phyloP scores from a whole-genome alignment of 2,888 invertebrate species.

The Gandaritis pyraliata region DNA sequence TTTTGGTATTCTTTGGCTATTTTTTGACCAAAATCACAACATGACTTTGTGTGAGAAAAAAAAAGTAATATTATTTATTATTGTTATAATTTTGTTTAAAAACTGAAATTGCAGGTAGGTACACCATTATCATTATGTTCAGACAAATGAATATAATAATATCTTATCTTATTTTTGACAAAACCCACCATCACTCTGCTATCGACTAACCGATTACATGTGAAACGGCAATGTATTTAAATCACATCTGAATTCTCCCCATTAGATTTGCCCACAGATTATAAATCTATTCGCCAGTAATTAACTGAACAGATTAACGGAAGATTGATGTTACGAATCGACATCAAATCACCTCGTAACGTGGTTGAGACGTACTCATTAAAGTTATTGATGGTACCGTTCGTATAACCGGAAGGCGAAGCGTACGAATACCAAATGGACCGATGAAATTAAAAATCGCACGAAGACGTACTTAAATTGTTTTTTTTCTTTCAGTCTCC shows the following conservation, averaged over 20 bases:
- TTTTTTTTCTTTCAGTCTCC: too few species aligned
- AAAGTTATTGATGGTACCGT: slow-evolving; percentile 30
- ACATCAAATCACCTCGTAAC: slow-evolving; percentile 63
- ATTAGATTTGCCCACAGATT: slow-evolving; percentile 16
- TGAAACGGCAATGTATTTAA: slow-evolving; percentile 1
- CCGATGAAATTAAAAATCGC: too few species aligned
- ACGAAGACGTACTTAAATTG: too few species aligned
- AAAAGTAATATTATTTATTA: too few species aligned
- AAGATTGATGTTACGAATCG: slow-evolving; percentile 70
- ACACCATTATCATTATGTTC: too few species aligned
- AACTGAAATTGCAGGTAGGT: too few species aligned
- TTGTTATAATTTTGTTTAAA: too few species aligned
- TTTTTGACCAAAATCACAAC: neutral
- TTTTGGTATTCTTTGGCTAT: neutral
- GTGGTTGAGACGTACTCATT: slow-evolving; percentile 61
- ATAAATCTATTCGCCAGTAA: slow-evolving; percentile 53
- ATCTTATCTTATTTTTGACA: too few species aligned
- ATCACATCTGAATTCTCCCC: slow-evolving; percentile 8
- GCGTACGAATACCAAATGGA: too few species aligned
- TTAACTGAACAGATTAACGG: slow-evolving; percentile 62
- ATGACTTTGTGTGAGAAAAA: too few species aligned
- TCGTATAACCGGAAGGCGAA: neutral
- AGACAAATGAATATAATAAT: too few species aligned
- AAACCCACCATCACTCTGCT: too few species aligned
- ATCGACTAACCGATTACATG: neutral